Percentiles rank a stretch among this genome's conserved stretches.
Evolutionary conservation across 1,140 invertebrate genomes (phyloP).

Genomic region (Caerostris extrusa): DNA sequence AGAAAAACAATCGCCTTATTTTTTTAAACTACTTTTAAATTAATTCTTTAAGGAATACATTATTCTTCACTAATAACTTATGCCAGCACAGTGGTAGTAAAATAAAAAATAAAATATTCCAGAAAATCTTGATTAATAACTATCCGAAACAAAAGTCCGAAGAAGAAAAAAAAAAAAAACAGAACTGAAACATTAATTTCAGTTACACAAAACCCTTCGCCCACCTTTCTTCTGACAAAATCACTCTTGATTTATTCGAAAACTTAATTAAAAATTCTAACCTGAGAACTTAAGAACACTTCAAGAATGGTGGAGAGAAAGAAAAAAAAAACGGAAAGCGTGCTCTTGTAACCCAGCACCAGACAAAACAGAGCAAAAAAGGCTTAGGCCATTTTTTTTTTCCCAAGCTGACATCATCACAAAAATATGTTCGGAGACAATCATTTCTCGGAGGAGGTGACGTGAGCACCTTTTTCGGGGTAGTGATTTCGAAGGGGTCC

Average conservation of each 20-base stretch:
- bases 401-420: neutral
- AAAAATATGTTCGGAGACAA: neutral
- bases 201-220: neutral
- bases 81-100: no score
- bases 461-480: neutral
- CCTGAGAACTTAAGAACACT: neutral
- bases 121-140: slow-evolving; percentile 16
- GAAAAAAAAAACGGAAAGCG: neutral
- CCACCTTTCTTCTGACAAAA: neutral
- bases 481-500: neutral
- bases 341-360: neutral
- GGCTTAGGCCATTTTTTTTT: neutral
- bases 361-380: neutral
- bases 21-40: no score
- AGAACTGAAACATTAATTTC: neutral
- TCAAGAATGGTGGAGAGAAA: no score
- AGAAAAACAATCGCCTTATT: no score
- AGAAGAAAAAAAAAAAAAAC: neutral
- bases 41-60: no score
- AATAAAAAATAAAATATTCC: neutral
- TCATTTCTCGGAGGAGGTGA: neutral
- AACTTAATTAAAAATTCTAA: slow-evolving; percentile 19
- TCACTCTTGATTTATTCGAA: neutral
- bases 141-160: neutral
- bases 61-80: no score